Evolutionary conservation across 2,888 invertebrate species (phyloP), one percentile per base, ranked within the genome.

Genomic region (Tenthredo notha): DNA sequence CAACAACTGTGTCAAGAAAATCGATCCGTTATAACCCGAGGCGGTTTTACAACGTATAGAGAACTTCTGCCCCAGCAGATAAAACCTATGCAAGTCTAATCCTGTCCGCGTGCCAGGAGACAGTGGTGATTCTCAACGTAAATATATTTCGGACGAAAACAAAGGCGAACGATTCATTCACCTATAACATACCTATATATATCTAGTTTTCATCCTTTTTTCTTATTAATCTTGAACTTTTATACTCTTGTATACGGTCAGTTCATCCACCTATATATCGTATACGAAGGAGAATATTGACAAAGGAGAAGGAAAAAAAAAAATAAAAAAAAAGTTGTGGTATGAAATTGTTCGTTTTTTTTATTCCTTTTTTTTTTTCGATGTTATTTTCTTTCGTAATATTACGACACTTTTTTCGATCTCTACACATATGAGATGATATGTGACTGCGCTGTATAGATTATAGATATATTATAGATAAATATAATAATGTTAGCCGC

Each of bases 1-100:
- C 21, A 75, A 75, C 47, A 50, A 75, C 75, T 50, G 43, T 75
- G 75, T 75, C 50, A 75, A 75, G 75, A 75, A 75, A 75, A 75
- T 75, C 75, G 75, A 75, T 75, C 75, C 47, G 75, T 75, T 47
- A 25, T 21, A 43, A 40, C 9, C 33, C 70, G 6, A n/a, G 9
- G 37, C n/a, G 37, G 70, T 61, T 61, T 25, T 21, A 61, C 25
- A 61, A 61, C 21, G 61, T 9, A 9, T 9, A 9, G 25, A 21
- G 21, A 61, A 61, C 61, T 61, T 10, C 61, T 61, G 10, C 54
- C 33, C 4, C 29, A 33, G 33, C 33, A 67, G 67, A 67, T 67
- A 72, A 72, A 43, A 72, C 72, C 40, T 72, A 40, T 72, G 72
- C n/a, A 72, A 72, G 37, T n/a, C 72, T 15, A 9, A 72, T 15